These are phyloP conservation scores for Papilio aristodemus DNA, from an alignment of 1,140 invertebrate species.

Conservation along the genomic window DNA sequence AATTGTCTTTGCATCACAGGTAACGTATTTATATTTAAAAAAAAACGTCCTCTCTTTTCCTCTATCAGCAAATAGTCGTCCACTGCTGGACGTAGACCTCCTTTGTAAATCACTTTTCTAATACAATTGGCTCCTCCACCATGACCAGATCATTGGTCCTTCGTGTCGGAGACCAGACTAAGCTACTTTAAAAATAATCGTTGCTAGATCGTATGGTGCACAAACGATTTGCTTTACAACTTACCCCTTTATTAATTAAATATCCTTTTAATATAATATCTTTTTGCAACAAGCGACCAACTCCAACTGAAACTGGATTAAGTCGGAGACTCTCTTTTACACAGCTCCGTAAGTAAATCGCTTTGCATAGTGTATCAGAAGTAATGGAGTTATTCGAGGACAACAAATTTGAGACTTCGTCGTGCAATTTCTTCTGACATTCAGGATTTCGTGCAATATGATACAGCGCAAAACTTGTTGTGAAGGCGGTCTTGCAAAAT, in stretches of 20 bases:
- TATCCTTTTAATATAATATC: constrained; percentile 91
- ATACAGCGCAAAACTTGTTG: constrained; percentile 89
- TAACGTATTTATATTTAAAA: too few relatives aligned
- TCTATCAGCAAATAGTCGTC: too few relatives aligned
- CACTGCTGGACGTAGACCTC: too few relatives aligned
- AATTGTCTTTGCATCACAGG: too few relatives aligned
- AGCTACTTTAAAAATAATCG: too few relatives aligned
- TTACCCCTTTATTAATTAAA: constrained; percentile 91
- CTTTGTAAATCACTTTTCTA: too few relatives aligned
- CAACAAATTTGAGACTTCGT: constrained; percentile 84
- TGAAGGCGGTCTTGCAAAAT: constrained; percentile 88
- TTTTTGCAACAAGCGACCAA: constrained; percentile 88
- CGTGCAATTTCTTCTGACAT: constrained; percentile 87
- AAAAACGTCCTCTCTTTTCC: too few relatives aligned
- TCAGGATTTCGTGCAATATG: constrained; percentile 87
- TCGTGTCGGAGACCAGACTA: too few relatives aligned
- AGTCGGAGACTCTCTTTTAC: constrained; percentile 92
- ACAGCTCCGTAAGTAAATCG: constrained; percentile 88
- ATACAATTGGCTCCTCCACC: too few relatives aligned
- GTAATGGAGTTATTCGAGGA: constrained; percentile 81
- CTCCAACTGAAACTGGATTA: constrained; percentile 91
- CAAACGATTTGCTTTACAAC: constrained; percentile 44
- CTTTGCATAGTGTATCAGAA: constrained; percentile 81
- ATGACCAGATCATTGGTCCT: too few relatives aligned
- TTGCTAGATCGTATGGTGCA: too few relatives aligned